A percentile compares a stretch with the other conserved stretches of the same genome.
Conservation (phyloP, 1,140 invertebrate species). For the Thereuonema tuberculata region DNA sequence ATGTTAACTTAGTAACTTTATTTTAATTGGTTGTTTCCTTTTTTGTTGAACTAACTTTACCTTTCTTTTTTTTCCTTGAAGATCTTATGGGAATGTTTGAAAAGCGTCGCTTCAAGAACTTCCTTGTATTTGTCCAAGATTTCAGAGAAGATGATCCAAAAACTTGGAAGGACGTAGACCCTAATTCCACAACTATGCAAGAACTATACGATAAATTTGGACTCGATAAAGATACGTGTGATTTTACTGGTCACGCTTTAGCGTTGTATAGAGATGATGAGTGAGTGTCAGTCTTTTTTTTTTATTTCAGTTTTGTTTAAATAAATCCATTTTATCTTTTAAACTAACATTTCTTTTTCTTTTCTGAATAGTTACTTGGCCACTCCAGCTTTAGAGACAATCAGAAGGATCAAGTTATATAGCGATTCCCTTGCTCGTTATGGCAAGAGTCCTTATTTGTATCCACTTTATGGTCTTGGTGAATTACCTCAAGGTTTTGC, state of each 20-base stretch:
- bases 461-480: constrained; percentile 97
- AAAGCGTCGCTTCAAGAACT: constrained; percentile 93
- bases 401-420: constrained; percentile 89
- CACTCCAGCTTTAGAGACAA: constrained; percentile 65
- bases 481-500: constrained; percentile 99
- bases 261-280: constrained; percentile 64
- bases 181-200: constrained; percentile 65
- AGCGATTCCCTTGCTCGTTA: constrained; percentile 94
- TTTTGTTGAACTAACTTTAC: constrained; percentile 12
- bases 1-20: too few relatives aligned
- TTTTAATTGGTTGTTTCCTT: background rate
- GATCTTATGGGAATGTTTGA: constrained; percentile 99
- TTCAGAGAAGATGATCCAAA: constrained; percentile 80
- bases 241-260: constrained; percentile 97
- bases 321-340: background rate
- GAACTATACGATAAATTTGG: constrained; percentile 90
- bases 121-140: constrained; percentile 89
- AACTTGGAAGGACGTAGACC: constrained; percentile 91
- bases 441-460: constrained; percentile 97
- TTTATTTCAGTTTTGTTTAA: constrained; percentile 17
- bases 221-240: constrained; percentile 91
- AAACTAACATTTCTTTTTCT: background rate
- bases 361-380: constrained; percentile 54
- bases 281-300: constrained; percentile 25
- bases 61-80: too few relatives aligned